Base-by-base conservation (phyloP, 2,113 vertebrate genomes). In the Manacus vitellinus region DNA sequence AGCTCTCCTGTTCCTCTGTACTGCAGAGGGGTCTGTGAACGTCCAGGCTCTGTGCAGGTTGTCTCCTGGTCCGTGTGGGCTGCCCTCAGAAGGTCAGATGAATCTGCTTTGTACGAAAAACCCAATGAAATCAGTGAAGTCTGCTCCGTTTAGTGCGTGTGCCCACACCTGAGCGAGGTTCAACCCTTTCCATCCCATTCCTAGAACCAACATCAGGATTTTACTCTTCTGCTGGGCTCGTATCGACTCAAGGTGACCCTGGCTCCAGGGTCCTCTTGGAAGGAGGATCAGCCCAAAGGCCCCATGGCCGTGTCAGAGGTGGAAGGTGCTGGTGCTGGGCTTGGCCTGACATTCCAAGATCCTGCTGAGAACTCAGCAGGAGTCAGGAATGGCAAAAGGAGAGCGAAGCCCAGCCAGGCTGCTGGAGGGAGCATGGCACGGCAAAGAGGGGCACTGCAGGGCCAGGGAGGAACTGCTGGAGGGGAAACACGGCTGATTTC, bases 241-340 rank as follows among this genome's bases (percentile, higher is more conserved):
- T 30, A 37, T 55, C 1, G 2, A 21, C 37, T n/a, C n/a, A 2
- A 12, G 25, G 27, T 63, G 33, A 5, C 62, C 39, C 46, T 65
- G 94, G 55, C 37, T 67, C 14, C 44, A 17, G 62, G 67, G 25
- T 46, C 11, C 23, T 59, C 33, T 71, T 11, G 4, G 39, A 13
- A 51, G 77, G 35, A 71, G 43, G 30, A 47, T 22, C 56, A 78
- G 62, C 63, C 46, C 89, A 2, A 59, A 62, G 80, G 4, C 75
- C 67, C 33, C 46, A 0, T 0, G 22, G 49, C 14, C 1, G 1
- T 23, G 19, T 47, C 37, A 12, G 66, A 39, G 73, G 33, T 4
- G 39, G 31, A 37, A 44, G 68, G 78, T 66, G 67, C 82, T n/a
- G 74, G 27, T 63, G 65, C 66, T 58, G 66, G 24, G 79, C 52